Conservation (phyloP, 2,797 vertebrate genomes). For the Parauchenoglanis punctatus region DNA sequence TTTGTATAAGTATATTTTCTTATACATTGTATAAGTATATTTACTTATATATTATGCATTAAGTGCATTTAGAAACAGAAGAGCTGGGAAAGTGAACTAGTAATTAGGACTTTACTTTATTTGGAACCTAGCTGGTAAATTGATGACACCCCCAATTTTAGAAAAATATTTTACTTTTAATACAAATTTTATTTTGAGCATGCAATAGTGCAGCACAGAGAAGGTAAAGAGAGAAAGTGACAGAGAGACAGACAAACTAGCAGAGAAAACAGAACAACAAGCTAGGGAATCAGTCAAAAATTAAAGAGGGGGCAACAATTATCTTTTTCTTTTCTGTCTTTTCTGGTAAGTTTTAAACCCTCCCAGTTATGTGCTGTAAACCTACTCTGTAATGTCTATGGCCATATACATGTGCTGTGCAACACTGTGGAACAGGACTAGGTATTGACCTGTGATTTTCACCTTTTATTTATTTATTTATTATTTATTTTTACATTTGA, state of each 20-base stretch:
- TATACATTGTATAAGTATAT: not conserved
- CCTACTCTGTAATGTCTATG: conserved; percentile 30
- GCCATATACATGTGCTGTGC: conserved; percentile 18
- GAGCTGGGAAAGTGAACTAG: not conserved
- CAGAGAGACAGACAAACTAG: not conserved
- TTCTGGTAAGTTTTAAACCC: conserved; percentile 19
- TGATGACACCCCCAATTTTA: no score
- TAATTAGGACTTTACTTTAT: not conserved
- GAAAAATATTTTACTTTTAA: no score
- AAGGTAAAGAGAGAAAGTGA: not conserved
- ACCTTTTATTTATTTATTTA: no score
- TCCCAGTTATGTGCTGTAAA: conserved; percentile 19
- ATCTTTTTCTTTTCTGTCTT: conserved; percentile 7
- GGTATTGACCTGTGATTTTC: no score
- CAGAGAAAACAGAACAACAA: not conserved
- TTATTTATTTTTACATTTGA: no score
- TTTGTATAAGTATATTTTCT: not conserved
- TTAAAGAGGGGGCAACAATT: not conserved
- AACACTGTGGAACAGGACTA: no score
- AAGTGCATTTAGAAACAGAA: not conserved
- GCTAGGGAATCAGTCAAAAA: conserved; percentile 3
- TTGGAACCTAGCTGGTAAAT: not conserved
- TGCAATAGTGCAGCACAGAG: not conserved
- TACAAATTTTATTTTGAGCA: not conserved
- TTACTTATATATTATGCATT: no score